phyloP scores from a whole-genome alignment of 2,888 invertebrate species.

The Drosophila picticornis region DNA sequence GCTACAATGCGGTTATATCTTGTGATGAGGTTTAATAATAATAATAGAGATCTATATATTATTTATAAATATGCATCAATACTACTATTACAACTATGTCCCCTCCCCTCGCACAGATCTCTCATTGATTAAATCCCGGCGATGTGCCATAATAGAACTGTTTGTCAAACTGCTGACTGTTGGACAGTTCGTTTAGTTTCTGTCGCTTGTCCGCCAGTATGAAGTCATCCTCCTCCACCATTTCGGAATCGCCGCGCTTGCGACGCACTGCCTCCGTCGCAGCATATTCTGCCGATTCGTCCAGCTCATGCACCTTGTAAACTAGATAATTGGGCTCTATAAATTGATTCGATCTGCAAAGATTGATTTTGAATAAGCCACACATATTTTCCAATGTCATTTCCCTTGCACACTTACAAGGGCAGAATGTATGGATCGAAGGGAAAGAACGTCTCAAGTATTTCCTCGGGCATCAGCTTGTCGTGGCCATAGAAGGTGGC shows the following conservation, averaged over 20 bases:
- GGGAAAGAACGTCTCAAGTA: constrained; percentile 92
- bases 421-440: constrained; percentile 95
- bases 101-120: not conserved
- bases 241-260: constrained; percentile 83
- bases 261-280: constrained; percentile 50
- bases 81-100: constrained; percentile 38
- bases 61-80: constrained; percentile 30
- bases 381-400: not conserved
- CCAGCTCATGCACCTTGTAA: constrained; percentile 63
- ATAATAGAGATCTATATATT: constrained; percentile 22
- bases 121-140: constrained; percentile 80
- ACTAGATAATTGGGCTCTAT: constrained; percentile 59
- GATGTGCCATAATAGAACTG: constrained; percentile 83
- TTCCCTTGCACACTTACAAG: constrained; percentile 77
- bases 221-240: constrained; percentile 84
- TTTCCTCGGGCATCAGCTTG: constrained; percentile 85
- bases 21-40: constrained; percentile 12
- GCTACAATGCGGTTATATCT: constrained; percentile 3
- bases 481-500: constrained; percentile 87
- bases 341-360: constrained; percentile 84
- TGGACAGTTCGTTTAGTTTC: constrained; percentile 69
- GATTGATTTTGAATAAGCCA: not conserved
- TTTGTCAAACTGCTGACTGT: constrained; percentile 80
- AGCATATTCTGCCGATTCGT: constrained; percentile 56
- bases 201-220: constrained; percentile 83